These are phyloP conservation scores for Tiliacea aurago DNA, from an alignment of 2,888 invertebrate species.

Conservation along the genomic window DNA sequence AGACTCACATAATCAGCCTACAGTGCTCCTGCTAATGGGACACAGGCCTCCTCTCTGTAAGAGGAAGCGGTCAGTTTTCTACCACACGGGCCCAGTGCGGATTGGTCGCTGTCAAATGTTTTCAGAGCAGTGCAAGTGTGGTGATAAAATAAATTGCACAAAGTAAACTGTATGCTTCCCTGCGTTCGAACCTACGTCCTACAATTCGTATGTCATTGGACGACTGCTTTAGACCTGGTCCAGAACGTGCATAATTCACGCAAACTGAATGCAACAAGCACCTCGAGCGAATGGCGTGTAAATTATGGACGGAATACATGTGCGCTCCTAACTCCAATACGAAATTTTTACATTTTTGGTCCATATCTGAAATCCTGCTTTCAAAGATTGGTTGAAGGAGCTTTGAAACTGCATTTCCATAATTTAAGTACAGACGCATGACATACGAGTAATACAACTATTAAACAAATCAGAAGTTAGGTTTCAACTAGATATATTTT, in stretches of 20 bases:
- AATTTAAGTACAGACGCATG: neutral
- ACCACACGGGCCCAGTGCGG: neutral
- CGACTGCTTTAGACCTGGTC: too few relatives aligned
- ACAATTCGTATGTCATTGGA: neutral
- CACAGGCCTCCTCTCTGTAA: neutral
- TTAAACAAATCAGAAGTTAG: too few relatives aligned
- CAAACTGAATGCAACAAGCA: neutral
- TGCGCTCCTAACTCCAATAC: neutral
- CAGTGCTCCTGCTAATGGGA: neutral
- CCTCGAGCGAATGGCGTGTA: neutral
- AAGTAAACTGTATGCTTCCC: neutral
- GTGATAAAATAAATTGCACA: neutral
- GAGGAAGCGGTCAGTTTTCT: neutral
- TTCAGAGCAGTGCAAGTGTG: too few relatives aligned
- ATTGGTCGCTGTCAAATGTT: neutral
- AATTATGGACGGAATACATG: neutral
- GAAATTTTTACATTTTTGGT: neutral
- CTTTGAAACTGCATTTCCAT: neutral
- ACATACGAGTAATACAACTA: too few relatives aligned
- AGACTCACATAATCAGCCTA: neutral
- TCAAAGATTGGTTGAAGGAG: neutral
- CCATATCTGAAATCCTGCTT: neutral
- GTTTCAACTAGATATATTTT: too few relatives aligned
- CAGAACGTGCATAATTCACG: neutral
- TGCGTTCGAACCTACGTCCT: neutral